Percentiles rank a stretch among this genome's conserved stretches.
These are phyloP conservation scores for Phasia obesa DNA, from an alignment of 2,888 invertebrate species.

Conservation along the genomic window DNA sequence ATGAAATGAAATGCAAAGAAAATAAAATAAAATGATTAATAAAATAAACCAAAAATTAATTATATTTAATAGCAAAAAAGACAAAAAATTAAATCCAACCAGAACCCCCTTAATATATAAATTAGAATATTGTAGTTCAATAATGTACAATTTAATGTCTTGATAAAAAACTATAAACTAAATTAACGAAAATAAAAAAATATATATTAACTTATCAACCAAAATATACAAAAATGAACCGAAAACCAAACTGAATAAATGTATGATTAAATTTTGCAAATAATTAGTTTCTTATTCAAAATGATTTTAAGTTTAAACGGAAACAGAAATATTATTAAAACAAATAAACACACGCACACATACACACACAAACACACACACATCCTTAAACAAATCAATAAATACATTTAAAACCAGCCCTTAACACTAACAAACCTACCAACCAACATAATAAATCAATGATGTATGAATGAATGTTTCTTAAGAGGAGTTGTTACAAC, in stretches of 20 bases:
- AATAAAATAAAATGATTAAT: slow-evolving; percentile 58
- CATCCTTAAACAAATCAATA: slow-evolving; percentile 65
- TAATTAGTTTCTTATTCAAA: slow-evolving; percentile 1
- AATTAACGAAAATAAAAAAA: slow-evolving; percentile 17
- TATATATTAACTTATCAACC: slow-evolving; percentile 59
- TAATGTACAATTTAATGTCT: slow-evolving; percentile 71
- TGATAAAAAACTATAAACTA: slow-evolving; percentile 28
- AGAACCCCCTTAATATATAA: slow-evolving; percentile 49
- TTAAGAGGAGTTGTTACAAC: slow-evolving; percentile 41
- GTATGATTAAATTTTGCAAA: slow-evolving; percentile 16
- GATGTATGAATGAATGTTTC: slow-evolving; percentile 51
- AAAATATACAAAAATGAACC: slow-evolving; percentile 37
- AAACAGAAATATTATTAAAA: slow-evolving; percentile 2
- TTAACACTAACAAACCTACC: slow-evolving; percentile 3
- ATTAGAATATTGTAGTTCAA: slow-evolving; percentile 70
- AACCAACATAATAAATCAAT: slow-evolving; percentile 10
- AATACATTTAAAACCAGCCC: slow-evolving; percentile 1
- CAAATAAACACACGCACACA: slow-evolving; percentile 53
- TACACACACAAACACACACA: slow-evolving; percentile 50
- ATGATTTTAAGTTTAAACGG: slow-evolving; percentile 25
- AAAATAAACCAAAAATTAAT: slow-evolving; percentile 71
- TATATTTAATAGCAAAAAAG: slow-evolving; percentile 65
- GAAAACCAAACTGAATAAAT: slow-evolving; percentile 32
- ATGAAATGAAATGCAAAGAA: slow-evolving; percentile 45
- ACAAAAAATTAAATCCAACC: slow-evolving; percentile 37